These are phyloP conservation scores for Pseudomyrmex gracilis DNA, from an alignment of 1,140 invertebrate species.

Conservation along the genomic window DNA sequence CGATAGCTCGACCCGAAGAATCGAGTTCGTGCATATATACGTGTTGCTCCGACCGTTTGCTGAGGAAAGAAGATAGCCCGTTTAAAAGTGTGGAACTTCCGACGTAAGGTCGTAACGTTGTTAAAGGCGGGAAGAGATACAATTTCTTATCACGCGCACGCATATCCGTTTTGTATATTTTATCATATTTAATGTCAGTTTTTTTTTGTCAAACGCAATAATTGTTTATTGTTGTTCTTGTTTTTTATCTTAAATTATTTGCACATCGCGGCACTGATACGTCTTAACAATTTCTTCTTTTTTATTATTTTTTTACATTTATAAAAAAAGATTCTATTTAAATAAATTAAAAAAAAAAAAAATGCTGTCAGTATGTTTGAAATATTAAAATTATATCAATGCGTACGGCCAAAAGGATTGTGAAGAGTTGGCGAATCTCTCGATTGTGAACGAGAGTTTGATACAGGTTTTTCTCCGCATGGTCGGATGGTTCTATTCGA, in stretches of 20 bases:
- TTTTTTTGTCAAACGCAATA: too few species aligned
- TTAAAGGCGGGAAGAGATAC: background rate
- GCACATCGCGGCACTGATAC: too few species aligned
- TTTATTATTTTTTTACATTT: too few species aligned
- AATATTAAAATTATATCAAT: too few species aligned
- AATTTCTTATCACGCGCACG: background rate
- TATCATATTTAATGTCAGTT: background rate
- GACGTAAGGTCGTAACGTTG: too few species aligned
- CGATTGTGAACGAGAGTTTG: conserved; percentile 73
- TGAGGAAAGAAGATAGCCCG: background rate
- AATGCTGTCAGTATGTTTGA: too few species aligned
- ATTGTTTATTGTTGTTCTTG: too few species aligned
- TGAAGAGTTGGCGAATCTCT: conserved; percentile 53
- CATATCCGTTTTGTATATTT: background rate
- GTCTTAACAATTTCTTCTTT: too few species aligned
- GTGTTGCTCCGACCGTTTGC: conserved; percentile 27
- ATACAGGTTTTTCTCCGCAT: conserved; percentile 73
- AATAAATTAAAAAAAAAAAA: too few species aligned
- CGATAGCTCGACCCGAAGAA: conserved; percentile 56
- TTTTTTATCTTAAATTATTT: too few species aligned
- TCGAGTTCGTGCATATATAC: conserved; percentile 40
- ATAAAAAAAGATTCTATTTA: too few species aligned
- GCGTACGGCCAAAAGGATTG: too few species aligned
- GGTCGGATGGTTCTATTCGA: conserved; percentile 65
- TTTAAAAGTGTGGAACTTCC: background rate